Evolutionary conservation across 2,113 vertebrate genomes (phyloP).

Genomic region (Zapus hudsonius): DNA sequence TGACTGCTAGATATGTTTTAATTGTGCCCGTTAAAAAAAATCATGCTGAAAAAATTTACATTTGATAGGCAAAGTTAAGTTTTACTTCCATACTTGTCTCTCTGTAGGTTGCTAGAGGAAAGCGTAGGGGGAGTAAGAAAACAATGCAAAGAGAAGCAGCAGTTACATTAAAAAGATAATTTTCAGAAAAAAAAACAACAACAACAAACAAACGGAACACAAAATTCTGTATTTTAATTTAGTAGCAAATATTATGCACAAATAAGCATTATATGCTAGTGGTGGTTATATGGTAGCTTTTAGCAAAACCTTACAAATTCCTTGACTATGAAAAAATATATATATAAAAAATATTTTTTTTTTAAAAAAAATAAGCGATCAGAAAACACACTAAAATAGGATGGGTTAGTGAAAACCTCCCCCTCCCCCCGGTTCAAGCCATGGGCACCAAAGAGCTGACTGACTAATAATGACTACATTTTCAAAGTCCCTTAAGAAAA

Average conservation of each 20-base stretch:
- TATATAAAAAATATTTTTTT: not conserved
- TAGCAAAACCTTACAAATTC: conserved; percentile 75
- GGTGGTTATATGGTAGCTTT: conserved; percentile 65
- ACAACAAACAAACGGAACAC: conserved; percentile 82
- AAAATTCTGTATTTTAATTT: conserved; percentile 76
- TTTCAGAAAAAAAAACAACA: conserved; percentile 83
- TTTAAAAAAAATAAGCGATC: conserved; percentile 72
- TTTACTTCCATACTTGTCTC: conserved; percentile 99
- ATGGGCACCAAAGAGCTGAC: conserved; percentile 63
- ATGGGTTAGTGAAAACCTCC: conserved; percentile 78
- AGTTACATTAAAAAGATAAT: conserved; percentile 85
- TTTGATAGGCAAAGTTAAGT: conserved; percentile 99
- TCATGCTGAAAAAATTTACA: conserved; percentile 99
- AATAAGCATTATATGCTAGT: conserved; percentile 72
- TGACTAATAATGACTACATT: conserved; percentile 77
- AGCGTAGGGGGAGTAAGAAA: conserved; percentile 96
- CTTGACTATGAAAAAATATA: conserved; percentile 71
- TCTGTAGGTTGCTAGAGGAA: conserved; percentile 99
- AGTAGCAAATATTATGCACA: conserved; percentile 75
- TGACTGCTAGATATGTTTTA: conserved; percentile 96
- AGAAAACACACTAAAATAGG: conserved; percentile 75
- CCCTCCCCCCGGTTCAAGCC: conserved; percentile 69
- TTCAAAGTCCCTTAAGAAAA: conserved; percentile 70
- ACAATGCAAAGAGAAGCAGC: conserved; percentile 92
- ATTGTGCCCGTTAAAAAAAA: conserved; percentile 97